Base-by-base conservation (phyloP, 2,888 invertebrate genomes). In the Drosophila cracens region DNA sequence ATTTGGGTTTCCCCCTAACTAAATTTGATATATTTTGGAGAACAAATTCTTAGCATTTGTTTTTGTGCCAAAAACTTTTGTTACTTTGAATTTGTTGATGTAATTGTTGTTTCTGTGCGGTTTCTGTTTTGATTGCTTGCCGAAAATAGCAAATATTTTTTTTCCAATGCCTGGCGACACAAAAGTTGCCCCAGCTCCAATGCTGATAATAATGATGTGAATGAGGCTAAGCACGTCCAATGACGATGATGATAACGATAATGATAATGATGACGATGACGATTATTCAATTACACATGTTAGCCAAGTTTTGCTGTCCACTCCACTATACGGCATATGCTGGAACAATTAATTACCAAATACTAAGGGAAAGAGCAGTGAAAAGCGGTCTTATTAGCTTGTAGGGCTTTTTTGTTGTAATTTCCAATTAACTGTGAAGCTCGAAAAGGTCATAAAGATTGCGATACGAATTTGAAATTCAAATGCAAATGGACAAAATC, bases 261-360 rank as follows among this genome's bases (percentile, higher is more conserved):
- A 36, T 10, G 40, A 51, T 52, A 40, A 38, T 46, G 59, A 46
- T 36, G 34, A 65, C 67, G 64, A 70, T 65, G 70, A 82, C 76
- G 63, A 62, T 75, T 74, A 74, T 80, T 73, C 77, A 82, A 87
- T 80, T 87, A 79, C 80, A 79, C 61, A 69, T 68, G 72, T 57
- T 70, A 53, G 53, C 40, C n/a, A 58, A 62, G 34, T 25, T 48
- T 54, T 46, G 31, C 21, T 48, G 31, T 21, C 10, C 49, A 11
- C 5, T 38, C 58, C 49, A 43, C 69, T 69, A 25, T 62, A 63
- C 36, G 54, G 71, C 81, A 82, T 82, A 80, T 83, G 81, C 66
- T 67, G 67, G 56, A 60, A 70, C 75, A 85, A 85, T 85, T 87
- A 85, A 87, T 85, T 85, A 80, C 88, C 66, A 76, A 76, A 78